These are phyloP conservation scores for Microplitis manilae DNA, from an alignment of 2,888 invertebrate species.

Conservation along the genomic window DNA sequence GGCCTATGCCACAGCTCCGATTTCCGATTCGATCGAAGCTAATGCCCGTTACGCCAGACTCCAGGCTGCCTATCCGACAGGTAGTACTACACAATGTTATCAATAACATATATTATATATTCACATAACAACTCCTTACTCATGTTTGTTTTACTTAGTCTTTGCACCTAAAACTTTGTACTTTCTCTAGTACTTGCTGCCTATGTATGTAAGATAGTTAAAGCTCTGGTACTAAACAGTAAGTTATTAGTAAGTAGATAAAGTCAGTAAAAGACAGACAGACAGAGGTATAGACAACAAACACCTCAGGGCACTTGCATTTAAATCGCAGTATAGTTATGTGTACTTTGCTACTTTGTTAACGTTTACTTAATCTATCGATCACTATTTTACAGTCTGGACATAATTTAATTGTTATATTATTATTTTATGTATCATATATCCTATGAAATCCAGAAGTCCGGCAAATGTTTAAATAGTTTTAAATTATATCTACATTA, in stretches of 20 bases:
- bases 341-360: neutral
- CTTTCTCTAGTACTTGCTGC: neutral
- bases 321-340: neutral
- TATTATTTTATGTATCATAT: constrained; percentile 11
- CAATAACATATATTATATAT: neutral
- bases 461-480: constrained; percentile 35
- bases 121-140: neutral
- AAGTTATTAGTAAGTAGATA: neutral
- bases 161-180: neutral
- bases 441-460: constrained; percentile 22
- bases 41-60: constrained; percentile 63
- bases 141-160: neutral
- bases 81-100: constrained; percentile 51
- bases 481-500: neutral
- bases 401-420: constrained; percentile 14
- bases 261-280: neutral
- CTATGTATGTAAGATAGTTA: neutral
- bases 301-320: neutral
- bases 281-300: neutral
- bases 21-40: constrained; percentile 63
- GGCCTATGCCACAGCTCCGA: constrained; percentile 57
- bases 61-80: constrained; percentile 67
- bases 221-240: neutral
- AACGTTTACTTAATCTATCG: constrained; percentile 8
- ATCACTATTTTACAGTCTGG: neutral